Percentiles rank a stretch among this genome's conserved stretches.
phyloP scores from a whole-genome alignment of 2,113 vertebrate genomes.

The Oncorhynchus tshawytscha region DNA sequence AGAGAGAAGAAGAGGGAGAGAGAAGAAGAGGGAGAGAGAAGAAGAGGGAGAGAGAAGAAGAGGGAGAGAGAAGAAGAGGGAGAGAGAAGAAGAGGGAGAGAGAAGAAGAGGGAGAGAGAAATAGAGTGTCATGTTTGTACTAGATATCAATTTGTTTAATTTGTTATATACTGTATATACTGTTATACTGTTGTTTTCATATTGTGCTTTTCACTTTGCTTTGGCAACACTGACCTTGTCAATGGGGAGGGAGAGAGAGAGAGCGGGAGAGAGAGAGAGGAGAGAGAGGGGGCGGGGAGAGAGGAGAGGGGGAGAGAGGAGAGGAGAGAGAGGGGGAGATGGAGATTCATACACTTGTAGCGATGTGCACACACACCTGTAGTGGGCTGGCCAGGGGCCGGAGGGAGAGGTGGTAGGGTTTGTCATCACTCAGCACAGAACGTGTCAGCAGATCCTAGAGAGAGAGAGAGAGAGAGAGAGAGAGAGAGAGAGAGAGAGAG shows the following conservation, averaged over 20 bases:
- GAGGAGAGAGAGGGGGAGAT: too few species aligned
- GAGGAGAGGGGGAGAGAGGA: too few species aligned
- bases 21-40: background rate
- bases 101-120: slow-evolving; percentile 16
- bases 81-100: slow-evolving; percentile 16
- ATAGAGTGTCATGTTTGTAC: background rate
- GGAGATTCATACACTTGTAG: background rate
- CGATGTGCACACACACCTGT: slow-evolving; percentile 70
- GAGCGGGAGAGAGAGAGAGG: rapidly evolving
- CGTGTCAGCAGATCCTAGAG: slow-evolving; percentile 90
- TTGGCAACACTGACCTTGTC: background rate
- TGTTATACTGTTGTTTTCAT: too few species aligned
- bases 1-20: slow-evolving; percentile 28
- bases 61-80: too few species aligned
- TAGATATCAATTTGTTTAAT: too few species aligned
- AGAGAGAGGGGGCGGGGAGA: rapidly evolving
- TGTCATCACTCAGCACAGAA: slow-evolving; percentile 86
- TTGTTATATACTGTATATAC: too few species aligned
- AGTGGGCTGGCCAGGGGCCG: slow-evolving; percentile 82
- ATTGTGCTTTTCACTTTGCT: background rate
- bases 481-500: background rate
- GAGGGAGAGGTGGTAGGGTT: slow-evolving; percentile 80
- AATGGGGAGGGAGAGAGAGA: too few species aligned
- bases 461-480: slow-evolving; percentile 4
- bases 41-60: too few species aligned